Percentiles rank a stretch among this genome's conserved stretches.
Conservation (phyloP, 2,888 invertebrate species). For the Temnothorax unifasciatus region DNA sequence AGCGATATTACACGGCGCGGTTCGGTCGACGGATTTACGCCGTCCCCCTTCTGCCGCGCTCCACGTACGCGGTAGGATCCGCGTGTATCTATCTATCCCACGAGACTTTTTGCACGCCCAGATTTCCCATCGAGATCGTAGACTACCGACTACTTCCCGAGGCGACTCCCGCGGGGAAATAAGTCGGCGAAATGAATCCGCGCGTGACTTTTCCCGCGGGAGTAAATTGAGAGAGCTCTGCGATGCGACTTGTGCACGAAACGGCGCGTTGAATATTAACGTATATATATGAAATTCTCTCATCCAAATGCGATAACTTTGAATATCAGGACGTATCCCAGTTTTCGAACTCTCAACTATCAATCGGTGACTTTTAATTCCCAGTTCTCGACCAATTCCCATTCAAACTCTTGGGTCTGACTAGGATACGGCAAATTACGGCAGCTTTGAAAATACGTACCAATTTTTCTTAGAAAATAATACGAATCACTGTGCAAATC, state of each 20-base stretch:
- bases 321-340: neutral
- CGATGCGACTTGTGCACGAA: constrained; percentile 37
- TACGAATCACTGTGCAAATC: neutral
- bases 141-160: constrained; percentile 39
- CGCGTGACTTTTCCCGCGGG: constrained; percentile 64
- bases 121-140: constrained; percentile 69
- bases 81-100: constrained; percentile 64
- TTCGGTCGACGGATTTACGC: constrained; percentile 62
- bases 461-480: neutral
- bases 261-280: constrained; percentile 5
- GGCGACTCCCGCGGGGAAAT: constrained; percentile 58
- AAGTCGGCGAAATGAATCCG: constrained; percentile 72
- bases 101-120: constrained; percentile 71
- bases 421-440: no score
- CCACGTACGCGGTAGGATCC: constrained; percentile 19
- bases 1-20: constrained; percentile 60
- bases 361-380: constrained; percentile 1
- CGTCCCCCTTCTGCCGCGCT: neutral
- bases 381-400: neutral
- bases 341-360: neutral
- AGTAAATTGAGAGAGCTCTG: constrained; percentile 67
- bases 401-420: neutral
- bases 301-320: neutral
- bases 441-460: neutral
- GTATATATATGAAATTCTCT: neutral